Base-by-base conservation (phyloP, 1,140 invertebrate species). In the Diuraphis noxia region DNA sequence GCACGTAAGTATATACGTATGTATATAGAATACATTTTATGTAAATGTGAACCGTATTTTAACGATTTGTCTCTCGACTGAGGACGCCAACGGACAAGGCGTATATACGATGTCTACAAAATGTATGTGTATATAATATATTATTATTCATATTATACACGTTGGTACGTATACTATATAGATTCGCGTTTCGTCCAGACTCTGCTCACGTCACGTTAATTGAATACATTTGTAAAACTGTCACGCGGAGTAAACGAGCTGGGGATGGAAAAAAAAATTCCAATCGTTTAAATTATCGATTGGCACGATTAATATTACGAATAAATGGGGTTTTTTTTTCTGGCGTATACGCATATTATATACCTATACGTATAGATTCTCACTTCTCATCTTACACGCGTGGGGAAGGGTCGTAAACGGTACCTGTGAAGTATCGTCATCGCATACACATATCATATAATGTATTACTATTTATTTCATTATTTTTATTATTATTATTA, bases 141-240 rank as follows among this genome's bases (percentile, higher is more conserved):
- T 0, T 49, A 6, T 49, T 19, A n/a, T n/a, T n/a, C n/a, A n/a
- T n/a, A n/a, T n/a, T 46, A 46, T 46, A 46, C 0, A 46, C n/a
- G n/a, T n/a, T 46, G 21, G 30, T n/a, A 25, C 25, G 19, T 49
- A 49, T n/a, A n/a, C 52, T 56, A 30, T 17, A 19, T 21, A 79
- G 46, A 21, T 79, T 79, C 34, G 19, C 72, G 34, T 34, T 36
- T 21, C 21, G n/a, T 36, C 34, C 34, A 36, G 72, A 36, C 72
- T 79, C 72, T 6, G 41, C 30, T 46, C n/a, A 72, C n/a, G 30
- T 7, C 6, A 85, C 41, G 82, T 85, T 85, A 85, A 84, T 85
- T 85, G 30, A 41, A 85, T 34, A 46, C 82, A 85, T 85, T 85
- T 85, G 82, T 85, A 85, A 85, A 43, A 85, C 40, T 85, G 30